Evolutionary conservation across 1,140 invertebrate genomes (phyloP), one percentile per base, ranked within the genome.

Genomic region (Oedothorax gibbosus): DNA sequence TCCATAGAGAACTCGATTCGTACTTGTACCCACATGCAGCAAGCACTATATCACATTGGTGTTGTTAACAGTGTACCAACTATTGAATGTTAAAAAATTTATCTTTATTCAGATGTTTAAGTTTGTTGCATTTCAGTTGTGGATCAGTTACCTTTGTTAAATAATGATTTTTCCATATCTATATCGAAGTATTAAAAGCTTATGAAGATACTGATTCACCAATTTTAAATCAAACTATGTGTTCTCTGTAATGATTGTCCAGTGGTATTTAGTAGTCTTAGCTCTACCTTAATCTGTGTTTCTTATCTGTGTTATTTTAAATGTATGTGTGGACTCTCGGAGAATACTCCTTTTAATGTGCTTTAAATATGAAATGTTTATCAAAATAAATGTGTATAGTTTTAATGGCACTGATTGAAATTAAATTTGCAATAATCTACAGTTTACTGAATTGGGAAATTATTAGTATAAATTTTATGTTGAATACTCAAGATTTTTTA

Each of bases 81-180:
- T 73, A 73, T 73, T 82, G 80, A 82, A 82, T 73, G 80, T 82
- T 81, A 81, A 77, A 81, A 35, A 51, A 69, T n/a, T 64, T 50
- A 64, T 82, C 80, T 82, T 82, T 82, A 73, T 82, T 82, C 68
- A 82, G 66, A 82, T 82, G 60, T 82, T 82, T 82, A 82, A 73
- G 69, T 82, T 73, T 82, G 80, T 82, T 82, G 56, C 65, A 60
- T 73, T 77, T 71, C 21, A 71, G 14, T 81, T 56, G 50, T 54
- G 65, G 21, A 68, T 81, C 60, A 65, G 60, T 80, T 64, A 21
- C n/a, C 20, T 65, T 79, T 79, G 51, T 68, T 68, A 35, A 64
- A 15, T 14, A 35, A 60, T 35, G n/a, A 53, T 56, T 75, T 35
- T 57, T 14, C 72, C n/a, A 57, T 75, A 60, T 51, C 50, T 18